Conservation (phyloP, 2,113 vertebrate species). For the Nettapus auritus region DNA sequence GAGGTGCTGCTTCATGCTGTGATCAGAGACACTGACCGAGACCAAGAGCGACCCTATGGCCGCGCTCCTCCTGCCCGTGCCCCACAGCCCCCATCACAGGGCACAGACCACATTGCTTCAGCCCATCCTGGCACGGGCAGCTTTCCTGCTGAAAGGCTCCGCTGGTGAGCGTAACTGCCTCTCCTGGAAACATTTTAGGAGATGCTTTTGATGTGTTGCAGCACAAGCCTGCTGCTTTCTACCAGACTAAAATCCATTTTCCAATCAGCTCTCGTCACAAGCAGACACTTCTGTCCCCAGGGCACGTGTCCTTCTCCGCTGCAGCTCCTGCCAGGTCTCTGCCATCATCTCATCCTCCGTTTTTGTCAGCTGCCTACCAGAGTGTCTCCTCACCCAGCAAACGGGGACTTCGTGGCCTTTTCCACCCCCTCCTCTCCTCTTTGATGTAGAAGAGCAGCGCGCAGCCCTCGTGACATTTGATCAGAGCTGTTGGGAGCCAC, state of each 20-base stretch:
- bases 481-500: background rate
- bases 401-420: background rate
- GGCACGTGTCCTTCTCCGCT: background rate
- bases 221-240: background rate
- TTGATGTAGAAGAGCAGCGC: background rate
- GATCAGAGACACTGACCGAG: background rate
- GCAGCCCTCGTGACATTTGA: background rate
- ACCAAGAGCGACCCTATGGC: background rate
- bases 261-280: background rate
- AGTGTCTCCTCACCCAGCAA: background rate
- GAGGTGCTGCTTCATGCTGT: background rate
- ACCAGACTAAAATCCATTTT: background rate
- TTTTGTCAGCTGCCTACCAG: background rate
- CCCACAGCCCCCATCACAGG: background rate
- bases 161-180: background rate
- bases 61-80: background rate
- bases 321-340: background rate
- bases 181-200: background rate
- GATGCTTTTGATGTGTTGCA: background rate
- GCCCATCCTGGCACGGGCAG: background rate
- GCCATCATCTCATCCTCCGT: background rate
- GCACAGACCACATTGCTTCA: accelerated
- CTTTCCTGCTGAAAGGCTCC: background rate
- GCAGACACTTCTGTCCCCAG: background rate
- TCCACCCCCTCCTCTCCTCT: background rate